A percentile compares a stretch with the other conserved stretches of the same genome.
These are phyloP conservation scores for Hemithea aestivaria DNA, from an alignment of 2,888 invertebrate genomes.

Conservation along the genomic window DNA sequence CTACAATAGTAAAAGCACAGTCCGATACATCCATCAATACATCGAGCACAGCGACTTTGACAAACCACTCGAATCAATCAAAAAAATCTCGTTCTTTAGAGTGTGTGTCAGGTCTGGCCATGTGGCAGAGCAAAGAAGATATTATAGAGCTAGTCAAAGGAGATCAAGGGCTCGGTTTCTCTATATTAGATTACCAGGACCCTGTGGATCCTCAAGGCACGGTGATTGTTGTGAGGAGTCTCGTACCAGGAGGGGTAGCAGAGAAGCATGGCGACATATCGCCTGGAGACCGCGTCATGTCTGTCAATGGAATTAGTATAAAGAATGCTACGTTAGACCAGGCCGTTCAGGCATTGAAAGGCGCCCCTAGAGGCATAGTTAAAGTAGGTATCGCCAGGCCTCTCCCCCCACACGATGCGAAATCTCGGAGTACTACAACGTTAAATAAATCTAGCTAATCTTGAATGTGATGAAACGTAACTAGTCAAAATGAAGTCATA, in stretches of 20 bases:
- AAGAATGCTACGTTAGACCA: conserved; percentile 96
- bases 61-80: conserved; percentile 82
- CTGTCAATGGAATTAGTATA: conserved; percentile 93
- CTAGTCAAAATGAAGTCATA: conserved; percentile 72
- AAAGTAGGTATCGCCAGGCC: conserved; percentile 95
- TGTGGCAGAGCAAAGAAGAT: conserved; percentile 97
- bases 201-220: conserved; percentile 96
- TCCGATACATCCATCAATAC: conserved; percentile 96
- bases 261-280: conserved; percentile 95
- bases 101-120: conserved; percentile 95
- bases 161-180: conserved; percentile 98
- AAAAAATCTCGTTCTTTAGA: conserved; percentile 95
- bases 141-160: conserved; percentile 95
- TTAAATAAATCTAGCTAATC: conserved; percentile 69
- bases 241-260: conserved; percentile 99
- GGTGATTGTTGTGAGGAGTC: conserved; percentile 97
- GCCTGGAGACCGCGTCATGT: conserved; percentile 95
- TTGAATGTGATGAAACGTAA: conserved; percentile 36
- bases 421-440: conserved; percentile 64
- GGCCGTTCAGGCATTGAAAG: conserved; percentile 97
- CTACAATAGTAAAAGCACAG: conserved; percentile 93
- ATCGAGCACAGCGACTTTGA: conserved; percentile 89
- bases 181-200: conserved; percentile 98
- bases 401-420: conserved; percentile 72
- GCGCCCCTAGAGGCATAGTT: conserved; percentile 93